Conservation (phyloP, 2,888 invertebrate species). For the Heliothis peltigera region DNA sequence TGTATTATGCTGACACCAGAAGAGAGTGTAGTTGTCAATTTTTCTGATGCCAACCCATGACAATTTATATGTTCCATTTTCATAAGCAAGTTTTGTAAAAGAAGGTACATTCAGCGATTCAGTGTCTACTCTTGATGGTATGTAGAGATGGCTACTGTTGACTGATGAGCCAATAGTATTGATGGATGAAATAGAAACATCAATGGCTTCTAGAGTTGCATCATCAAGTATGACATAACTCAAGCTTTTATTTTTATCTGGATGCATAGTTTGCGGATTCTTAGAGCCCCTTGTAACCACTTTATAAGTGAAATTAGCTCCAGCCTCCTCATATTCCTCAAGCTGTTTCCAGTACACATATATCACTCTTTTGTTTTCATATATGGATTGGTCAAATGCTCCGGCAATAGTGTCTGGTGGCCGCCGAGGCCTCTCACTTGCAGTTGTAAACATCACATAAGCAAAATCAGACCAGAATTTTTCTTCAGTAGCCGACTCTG, state of each 20-base stretch:
- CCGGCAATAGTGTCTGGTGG: slow-evolving; percentile 93
- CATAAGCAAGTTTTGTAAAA: slow-evolving; percentile 93
- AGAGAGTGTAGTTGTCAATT: slow-evolving; percentile 93
- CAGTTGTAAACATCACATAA: slow-evolving; percentile 90
- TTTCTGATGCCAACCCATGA: slow-evolving; percentile 92
- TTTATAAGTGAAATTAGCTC: slow-evolving; percentile 93
- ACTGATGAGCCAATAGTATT: slow-evolving; percentile 91
- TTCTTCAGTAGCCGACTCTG: slow-evolving; percentile 85
- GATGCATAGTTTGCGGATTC: slow-evolving; percentile 73
- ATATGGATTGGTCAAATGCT: slow-evolving; percentile 92
- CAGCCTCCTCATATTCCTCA: slow-evolving; percentile 92
- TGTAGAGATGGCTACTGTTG: slow-evolving; percentile 89
- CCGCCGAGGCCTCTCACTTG: slow-evolving; percentile 89
- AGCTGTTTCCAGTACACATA: slow-evolving; percentile 95
- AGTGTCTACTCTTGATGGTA: slow-evolving; percentile 89
- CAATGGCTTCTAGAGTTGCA: slow-evolving; percentile 80
- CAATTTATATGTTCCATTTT: slow-evolving; percentile 92
- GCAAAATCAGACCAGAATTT: slow-evolving; percentile 93
- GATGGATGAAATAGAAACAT: slow-evolving; percentile 90
- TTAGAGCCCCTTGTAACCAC: slow-evolving; percentile 84
- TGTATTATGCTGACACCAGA: slow-evolving; percentile 92
- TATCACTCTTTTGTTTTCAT: slow-evolving; percentile 89
- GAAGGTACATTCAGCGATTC: slow-evolving; percentile 85
- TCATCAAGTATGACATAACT: slow-evolving; percentile 91
- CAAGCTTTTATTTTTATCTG: slow-evolving; percentile 88